These are phyloP conservation scores for Drosophila ezoana DNA, from an alignment of 2,888 invertebrate genomes.

Conservation along the genomic window DNA sequence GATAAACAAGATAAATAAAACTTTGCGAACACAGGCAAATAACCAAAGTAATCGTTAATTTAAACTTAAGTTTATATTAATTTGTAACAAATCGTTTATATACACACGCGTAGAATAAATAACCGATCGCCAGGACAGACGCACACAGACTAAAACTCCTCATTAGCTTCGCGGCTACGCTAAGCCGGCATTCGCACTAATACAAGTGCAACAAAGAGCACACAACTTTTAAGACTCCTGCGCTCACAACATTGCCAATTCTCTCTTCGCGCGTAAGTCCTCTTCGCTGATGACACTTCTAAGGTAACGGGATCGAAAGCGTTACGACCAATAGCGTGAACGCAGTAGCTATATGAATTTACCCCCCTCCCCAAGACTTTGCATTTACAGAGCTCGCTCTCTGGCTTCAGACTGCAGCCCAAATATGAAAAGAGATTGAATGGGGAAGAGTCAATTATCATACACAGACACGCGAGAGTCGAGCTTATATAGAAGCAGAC, in stretches of 20 bases:
- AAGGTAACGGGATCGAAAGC: conserved; percentile 6
- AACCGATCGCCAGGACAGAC: conserved; percentile 1
- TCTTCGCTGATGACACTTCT: no score
- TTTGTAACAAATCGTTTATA: background rate
- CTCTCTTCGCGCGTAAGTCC: background rate
- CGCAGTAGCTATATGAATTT: background rate
- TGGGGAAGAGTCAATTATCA: no score
- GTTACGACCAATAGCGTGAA: background rate
- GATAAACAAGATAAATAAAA: background rate
- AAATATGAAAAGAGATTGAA: no score
- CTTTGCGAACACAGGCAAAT: background rate
- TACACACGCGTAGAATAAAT: background rate
- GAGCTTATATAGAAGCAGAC: no score
- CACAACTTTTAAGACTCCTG: background rate
- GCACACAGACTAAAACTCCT: background rate
- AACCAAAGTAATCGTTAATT: no score
- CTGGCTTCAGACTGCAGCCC: no score
- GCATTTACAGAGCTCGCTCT: no score
- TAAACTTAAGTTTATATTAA: background rate
- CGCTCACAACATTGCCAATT: background rate
- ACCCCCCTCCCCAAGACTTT: no score
- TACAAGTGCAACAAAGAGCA: background rate
- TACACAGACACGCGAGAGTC: no score
- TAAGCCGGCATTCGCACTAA: background rate
- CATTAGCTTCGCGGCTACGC: background rate